Base-by-base conservation (phyloP, 2,113 vertebrate species). In the Proteles cristata region DNA sequence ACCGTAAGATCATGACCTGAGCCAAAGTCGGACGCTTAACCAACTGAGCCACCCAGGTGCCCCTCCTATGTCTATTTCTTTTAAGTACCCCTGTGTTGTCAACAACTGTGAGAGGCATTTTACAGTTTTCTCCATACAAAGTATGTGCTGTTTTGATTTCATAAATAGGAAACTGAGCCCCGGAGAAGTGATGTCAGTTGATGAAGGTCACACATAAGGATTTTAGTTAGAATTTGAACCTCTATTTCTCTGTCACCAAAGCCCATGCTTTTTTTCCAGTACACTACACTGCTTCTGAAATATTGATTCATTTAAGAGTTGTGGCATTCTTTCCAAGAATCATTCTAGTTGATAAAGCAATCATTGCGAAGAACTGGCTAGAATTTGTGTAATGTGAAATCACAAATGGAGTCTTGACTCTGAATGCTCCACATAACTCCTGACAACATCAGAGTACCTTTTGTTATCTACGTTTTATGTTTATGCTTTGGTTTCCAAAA, bases 401-500 rank as follows among this genome's bases (percentile, higher is more conserved):
- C 25, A 61, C 26, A 0, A 5, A 43, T n/a, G 15, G 53, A 53
- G 15, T 74, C 81, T 31, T 39, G 17, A n/a, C 55, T 86, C 48
- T 50, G 83, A 91, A 93, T 45, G 4, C 12, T n/a, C 19, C 79
- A 71, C 2, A 5, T 39, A 63, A 71, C 1, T 15, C 14, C 53
- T 31, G 17, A 58, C 43, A 63, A 23, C 14, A 81, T 68, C 50
- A 68, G 23, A 92, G 61, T 93, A 65, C n/a, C 63, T 86, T 89
- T 33, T 82, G 53, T 69, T 96, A 74, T 66, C 58, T 89, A 0
- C 65, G 68, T 93, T 96, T 96, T 89, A 19, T 81, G 35, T 89
- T 55, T 69, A 15, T n/a, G 58, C 55, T 93, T 94, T 96, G 35
- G 66, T 55, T 82, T 88, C 86, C 39, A 26, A 86, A 73, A 95